Evolutionary conservation across 2,113 vertebrate species (phyloP).

Genomic region (Noctilio leporinus): DNA sequence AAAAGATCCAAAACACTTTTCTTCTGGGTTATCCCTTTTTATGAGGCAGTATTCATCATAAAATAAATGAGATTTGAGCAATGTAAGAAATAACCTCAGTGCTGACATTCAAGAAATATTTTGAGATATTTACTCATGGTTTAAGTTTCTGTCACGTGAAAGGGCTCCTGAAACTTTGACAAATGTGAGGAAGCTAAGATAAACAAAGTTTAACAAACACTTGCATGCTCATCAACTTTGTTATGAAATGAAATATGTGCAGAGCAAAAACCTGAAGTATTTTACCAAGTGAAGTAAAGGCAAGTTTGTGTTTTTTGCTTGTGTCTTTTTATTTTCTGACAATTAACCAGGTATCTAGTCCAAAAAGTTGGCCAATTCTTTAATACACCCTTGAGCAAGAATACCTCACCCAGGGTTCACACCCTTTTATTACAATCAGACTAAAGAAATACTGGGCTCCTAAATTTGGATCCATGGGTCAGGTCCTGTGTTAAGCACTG

Average conservation of each 20-base stretch:
- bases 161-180: neutral
- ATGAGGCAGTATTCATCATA: neutral
- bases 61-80: neutral
- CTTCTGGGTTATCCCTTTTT: neutral
- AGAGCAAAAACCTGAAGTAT: neutral
- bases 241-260: neutral
- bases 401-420: neutral
- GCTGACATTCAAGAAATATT: neutral
- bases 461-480: neutral
- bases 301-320: neutral
- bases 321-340: neutral
- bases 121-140: neutral
- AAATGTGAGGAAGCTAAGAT: neutral
- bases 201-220: neutral
- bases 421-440: neutral
- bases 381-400: too few species aligned
- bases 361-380: neutral
- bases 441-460: neutral
- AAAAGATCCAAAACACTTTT: neutral
- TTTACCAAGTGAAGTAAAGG: neutral
- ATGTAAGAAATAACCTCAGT: neutral
- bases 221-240: neutral
- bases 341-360: neutral
- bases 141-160: neutral
- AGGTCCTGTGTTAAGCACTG: neutral